Conservation (phyloP, 1,140 invertebrate species). For the Drosophila mayri region DNA sequence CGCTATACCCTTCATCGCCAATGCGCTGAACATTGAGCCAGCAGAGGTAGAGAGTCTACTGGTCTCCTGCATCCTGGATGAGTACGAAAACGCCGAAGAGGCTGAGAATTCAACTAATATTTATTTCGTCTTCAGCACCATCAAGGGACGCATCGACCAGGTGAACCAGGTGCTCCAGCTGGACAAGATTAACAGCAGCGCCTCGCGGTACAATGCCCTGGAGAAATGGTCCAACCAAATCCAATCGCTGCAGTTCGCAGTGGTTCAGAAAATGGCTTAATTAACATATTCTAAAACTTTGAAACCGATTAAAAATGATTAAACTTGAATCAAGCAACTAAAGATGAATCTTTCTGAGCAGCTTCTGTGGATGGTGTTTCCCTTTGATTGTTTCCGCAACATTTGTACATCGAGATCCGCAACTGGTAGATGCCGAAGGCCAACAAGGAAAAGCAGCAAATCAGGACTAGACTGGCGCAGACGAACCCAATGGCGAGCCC, state of each 20-base stretch:
- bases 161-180: constrained; percentile 97
- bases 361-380: not conserved
- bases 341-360: not conserved
- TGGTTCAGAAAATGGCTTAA: constrained; percentile 95
- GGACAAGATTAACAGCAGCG: constrained; percentile 92
- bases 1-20: constrained; percentile 99
- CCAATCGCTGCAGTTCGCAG: constrained; percentile 93
- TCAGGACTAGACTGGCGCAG: constrained; percentile 14
- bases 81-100: constrained; percentile 86
- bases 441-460: constrained; percentile 40
- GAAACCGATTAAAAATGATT: constrained; percentile 16
- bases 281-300: constrained; percentile 4
- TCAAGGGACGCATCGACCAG: constrained; percentile 98
- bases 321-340: constrained; percentile 10
- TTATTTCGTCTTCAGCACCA: constrained; percentile 89
- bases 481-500: constrained; percentile 43
- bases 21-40: constrained; percentile 98
- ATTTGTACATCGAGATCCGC: constrained; percentile 22
- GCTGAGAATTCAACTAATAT: constrained; percentile 45
- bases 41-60: constrained; percentile 98
- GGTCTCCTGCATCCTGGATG: constrained; percentile 99
- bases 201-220: constrained; percentile 95
- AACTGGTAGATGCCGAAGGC: constrained; percentile 49
- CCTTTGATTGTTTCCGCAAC: constrained; percentile 8
- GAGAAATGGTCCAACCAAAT: constrained; percentile 99